Conservation (phyloP, 1,140 invertebrate genomes). For the Rhizoglyphus robini region DNA sequence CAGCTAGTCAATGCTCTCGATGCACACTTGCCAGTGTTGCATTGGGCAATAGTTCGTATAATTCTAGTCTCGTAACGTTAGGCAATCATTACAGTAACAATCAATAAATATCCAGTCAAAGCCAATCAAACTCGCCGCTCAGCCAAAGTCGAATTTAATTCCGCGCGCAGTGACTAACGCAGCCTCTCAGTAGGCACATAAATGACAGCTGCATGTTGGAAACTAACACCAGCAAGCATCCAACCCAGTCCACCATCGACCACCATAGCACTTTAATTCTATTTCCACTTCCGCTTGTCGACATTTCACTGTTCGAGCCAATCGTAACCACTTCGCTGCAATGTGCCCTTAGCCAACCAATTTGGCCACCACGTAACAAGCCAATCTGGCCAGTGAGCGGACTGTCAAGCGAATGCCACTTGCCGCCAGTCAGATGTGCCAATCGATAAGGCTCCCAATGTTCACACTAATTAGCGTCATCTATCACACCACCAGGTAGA, state of each 20-base stretch:
- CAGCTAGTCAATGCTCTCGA: too few species aligned
- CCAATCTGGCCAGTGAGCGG: neutral
- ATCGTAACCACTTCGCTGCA: too few species aligned
- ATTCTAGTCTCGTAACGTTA: constrained; percentile 10
- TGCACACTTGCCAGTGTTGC: too few species aligned
- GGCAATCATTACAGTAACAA: constrained; percentile 8
- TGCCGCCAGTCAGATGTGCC: neutral
- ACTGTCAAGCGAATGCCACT: neutral
- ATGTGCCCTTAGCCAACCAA: too few species aligned
- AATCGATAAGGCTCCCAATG: neutral
- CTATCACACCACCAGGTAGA: constrained; percentile 6
- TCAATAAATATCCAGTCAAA: constrained; percentile 4
- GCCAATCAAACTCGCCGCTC: neutral
- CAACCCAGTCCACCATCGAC: neutral
- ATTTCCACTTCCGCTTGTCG: constrained; percentile 6
- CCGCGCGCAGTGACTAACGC: too few species aligned
- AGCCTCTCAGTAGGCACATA: too few species aligned
- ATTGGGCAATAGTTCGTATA: too few species aligned
- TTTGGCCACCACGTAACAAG: neutral
- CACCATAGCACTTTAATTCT: neutral
- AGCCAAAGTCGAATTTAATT: neutral
- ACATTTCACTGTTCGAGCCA: neutral
- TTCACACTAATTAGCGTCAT: constrained; percentile 10
- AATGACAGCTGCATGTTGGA: too few species aligned
- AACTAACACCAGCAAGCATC: too few species aligned